phyloP scores from a whole-genome alignment of 2,888 invertebrate species.

The Pseudococcus jackbeardsleyi region DNA sequence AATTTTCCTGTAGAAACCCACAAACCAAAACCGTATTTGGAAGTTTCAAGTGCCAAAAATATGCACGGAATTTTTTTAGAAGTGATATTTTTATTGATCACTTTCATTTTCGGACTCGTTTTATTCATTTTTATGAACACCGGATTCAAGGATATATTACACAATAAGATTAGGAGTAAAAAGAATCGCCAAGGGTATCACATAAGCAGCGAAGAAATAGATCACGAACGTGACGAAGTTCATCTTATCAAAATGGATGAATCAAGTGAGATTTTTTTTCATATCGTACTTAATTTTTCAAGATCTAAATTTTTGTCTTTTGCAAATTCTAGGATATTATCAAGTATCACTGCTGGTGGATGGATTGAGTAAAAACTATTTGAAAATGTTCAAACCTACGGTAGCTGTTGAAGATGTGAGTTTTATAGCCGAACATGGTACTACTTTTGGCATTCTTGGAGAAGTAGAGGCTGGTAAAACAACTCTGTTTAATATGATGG shows the following conservation, averaged over 20 bases:
- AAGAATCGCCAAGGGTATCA: not conserved
- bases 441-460: slow-evolving; percentile 72
- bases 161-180: not conserved
- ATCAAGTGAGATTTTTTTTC: not conserved
- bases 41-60: slow-evolving; percentile 63
- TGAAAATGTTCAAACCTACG: slow-evolving; percentile 67
- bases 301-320: not conserved
- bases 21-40: slow-evolving; percentile 63
- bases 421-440: slow-evolving; percentile 75
- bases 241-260: not conserved
- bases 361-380: slow-evolving; percentile 75
- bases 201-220: not conserved
- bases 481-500: slow-evolving; percentile 74
- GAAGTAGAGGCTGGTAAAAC: slow-evolving; percentile 75
- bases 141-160: not conserved
- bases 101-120: slow-evolving; percentile 66
- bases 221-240: not conserved
- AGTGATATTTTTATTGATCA: slow-evolving; percentile 66
- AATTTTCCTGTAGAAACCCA: not conserved
- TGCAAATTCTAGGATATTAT: not conserved
- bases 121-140: slow-evolving; percentile 67
- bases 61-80: slow-evolving; percentile 66
- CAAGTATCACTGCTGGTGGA: slow-evolving; percentile 73
- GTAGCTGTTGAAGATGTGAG: slow-evolving; percentile 78
- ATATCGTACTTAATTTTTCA: not conserved